A percentile compares a stretch with the other conserved stretches of the same genome.
These are phyloP conservation scores for Drosophila pseudotakahashii DNA, from an alignment of 2,888 invertebrate species.

Conservation along the genomic window DNA sequence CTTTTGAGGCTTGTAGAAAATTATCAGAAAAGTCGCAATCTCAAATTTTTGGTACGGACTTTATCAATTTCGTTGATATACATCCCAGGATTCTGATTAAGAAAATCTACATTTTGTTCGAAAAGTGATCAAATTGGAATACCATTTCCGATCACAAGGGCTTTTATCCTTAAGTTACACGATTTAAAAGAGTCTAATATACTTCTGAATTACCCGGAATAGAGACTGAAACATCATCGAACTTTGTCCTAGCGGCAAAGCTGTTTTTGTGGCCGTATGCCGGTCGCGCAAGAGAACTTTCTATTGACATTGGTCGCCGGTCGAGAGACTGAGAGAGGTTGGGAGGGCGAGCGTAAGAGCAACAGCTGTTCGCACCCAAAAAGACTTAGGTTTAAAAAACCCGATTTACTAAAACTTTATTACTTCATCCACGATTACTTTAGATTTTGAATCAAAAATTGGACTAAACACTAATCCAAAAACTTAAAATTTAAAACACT, in stretches of 20 bases:
- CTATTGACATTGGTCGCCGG: slow-evolving; percentile 25
- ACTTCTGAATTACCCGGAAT: not conserved
- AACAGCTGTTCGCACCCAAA: slow-evolving; percentile 36
- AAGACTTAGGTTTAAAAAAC: not conserved
- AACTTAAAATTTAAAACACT: not conserved
- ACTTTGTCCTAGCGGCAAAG: slow-evolving; percentile 65
- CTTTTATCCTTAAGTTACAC: not conserved
- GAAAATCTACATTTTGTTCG: not conserved
- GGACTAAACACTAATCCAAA: not conserved
- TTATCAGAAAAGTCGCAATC: too few species aligned
- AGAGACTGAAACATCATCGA: slow-evolving; percentile 46
- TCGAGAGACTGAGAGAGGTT: slow-evolving; percentile 10
- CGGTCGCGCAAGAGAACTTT: slow-evolving; percentile 37
- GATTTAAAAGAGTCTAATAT: not conserved
- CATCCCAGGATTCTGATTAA: too few species aligned
- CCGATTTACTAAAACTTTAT: not conserved
- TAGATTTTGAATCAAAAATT: not conserved
- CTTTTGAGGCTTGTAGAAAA: too few species aligned
- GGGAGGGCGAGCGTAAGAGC: slow-evolving; percentile 4
- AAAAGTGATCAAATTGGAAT: not conserved
- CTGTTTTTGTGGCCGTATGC: slow-evolving; percentile 32
- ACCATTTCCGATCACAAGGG: not conserved
- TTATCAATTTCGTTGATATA: too few species aligned
- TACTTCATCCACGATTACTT: not conserved
- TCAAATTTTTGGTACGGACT: too few species aligned